phyloP scores from a whole-genome alignment of 2,888 invertebrate genomes.

The Andrena fulva region DNA sequence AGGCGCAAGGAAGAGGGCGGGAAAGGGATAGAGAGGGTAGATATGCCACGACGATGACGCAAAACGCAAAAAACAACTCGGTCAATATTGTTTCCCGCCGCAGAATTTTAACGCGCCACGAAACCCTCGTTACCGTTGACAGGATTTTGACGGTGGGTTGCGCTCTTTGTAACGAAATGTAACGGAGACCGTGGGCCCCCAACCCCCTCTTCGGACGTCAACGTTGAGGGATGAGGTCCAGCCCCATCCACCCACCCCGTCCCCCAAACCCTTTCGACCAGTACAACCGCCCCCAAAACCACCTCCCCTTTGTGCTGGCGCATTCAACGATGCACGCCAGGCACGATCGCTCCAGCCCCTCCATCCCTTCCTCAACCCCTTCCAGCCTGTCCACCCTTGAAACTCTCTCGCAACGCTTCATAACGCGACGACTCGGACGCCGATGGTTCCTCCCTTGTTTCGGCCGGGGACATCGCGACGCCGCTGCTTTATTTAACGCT shows the following conservation, averaged over 20 bases:
- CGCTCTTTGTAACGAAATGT: conserved; percentile 76
- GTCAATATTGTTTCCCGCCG: conserved; percentile 74
- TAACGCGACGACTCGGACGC: conserved; percentile 42
- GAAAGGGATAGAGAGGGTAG: not conserved
- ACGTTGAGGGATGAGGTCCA: conserved; percentile 37
- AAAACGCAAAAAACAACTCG: conserved; percentile 52
- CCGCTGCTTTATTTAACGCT: conserved; percentile 44
- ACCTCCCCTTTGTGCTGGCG: conserved; percentile 64
- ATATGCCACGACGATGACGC: conserved; percentile 11
- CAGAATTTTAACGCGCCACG: conserved; percentile 74
- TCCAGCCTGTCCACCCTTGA: conserved; percentile 16
- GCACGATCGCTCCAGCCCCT: conserved; percentile 39
- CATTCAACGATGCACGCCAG: conserved; percentile 65
- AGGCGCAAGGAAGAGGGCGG: not conserved
- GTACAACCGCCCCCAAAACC: conserved; percentile 51
- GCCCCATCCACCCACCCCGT: conserved; percentile 21
- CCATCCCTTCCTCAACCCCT: not conserved
- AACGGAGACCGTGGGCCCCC: conserved; percentile 61
- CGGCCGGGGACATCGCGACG: conserved; percentile 8
- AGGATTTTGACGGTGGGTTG: conserved; percentile 73
- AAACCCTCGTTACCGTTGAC: conserved; percentile 73
- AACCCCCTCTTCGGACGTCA: conserved; percentile 23
- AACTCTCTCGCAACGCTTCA: conserved; percentile 33
- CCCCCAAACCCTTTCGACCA: conserved; percentile 48
- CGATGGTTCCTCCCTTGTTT: conserved; percentile 30